Evolutionary conservation across 2,797 vertebrate genomes (phyloP), one percentile per base, ranked within the genome.

Genomic region (Falco peregrinus): DNA sequence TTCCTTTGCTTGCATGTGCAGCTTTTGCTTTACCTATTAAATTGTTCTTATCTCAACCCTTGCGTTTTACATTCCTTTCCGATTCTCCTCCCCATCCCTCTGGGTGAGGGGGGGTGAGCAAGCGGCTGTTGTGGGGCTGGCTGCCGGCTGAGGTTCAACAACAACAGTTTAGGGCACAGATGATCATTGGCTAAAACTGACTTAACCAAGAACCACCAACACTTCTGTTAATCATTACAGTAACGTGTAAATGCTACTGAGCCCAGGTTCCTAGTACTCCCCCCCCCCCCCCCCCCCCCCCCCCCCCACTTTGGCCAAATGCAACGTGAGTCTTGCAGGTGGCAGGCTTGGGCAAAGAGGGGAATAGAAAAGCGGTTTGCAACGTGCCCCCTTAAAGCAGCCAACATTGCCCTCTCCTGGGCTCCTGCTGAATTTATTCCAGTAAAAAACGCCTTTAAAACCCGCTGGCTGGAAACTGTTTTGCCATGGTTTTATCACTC

Each of bases 361-460:
- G 0, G 6, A 41, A 17, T 0, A 29, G 19, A 13, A 48, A 26
- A 45, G 9, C 12, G 16, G 2, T 29, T 37, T 35, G 16, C 31
- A 47, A 20, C 20, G 41, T 19, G 5, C 39, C 54, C 35, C 11
- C 39, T 87, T 74, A 56, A 37, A 29, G 51, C 20, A 75, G 90
- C n/a, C 87, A 94, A 81, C 92, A 92, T 70, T 88, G 95, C 88
- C 96, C 93, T 97, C 97, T 92, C 78, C 71, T 93, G 97, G 84
- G 21, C 5, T 47, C 10, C 28, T 61, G 31, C 53, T n/a, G 81
- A 82, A 92, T 47, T 93, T 57, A 73, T 86, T 3, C 18, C 59
- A 13, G 35, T 16, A 39, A 59, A 82, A 25, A 3, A 9, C 19
- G 10, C 14, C 4, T n/a, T 83, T 24, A 22, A 70, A 75, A 71